Conservation (phyloP, 2,888 invertebrate species). For the Macrosoma leucophasiata region DNA sequence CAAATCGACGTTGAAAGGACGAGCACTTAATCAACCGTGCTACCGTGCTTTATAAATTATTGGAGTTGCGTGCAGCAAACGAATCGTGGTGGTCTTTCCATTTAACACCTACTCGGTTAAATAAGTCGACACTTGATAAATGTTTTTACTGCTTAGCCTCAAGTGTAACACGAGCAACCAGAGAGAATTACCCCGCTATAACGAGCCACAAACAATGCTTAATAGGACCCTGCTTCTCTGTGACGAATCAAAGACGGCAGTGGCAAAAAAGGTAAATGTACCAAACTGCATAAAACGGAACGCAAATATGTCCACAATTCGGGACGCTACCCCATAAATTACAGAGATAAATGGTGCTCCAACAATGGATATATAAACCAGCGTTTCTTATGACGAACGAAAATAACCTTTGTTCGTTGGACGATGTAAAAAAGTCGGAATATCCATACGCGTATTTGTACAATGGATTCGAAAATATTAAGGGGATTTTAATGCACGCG, state of each 20-base stretch:
- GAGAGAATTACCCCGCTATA: conserved; percentile 59
- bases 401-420: conserved; percentile 58
- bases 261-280: conserved; percentile 40
- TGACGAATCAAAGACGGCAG: conserved; percentile 51
- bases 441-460: conserved; percentile 45
- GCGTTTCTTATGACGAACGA: conserved; percentile 61
- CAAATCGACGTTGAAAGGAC: too few species aligned
- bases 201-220: conserved; percentile 60
- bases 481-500: conserved; percentile 49
- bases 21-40: too few species aligned
- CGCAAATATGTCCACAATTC: conserved; percentile 63
- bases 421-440: conserved; percentile 62
- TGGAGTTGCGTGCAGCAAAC: too few species aligned
- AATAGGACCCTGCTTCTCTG: conserved; percentile 45
- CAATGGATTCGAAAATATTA: conserved; percentile 56
- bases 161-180: conserved; percentile 49
- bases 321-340: conserved; percentile 68
- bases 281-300: conserved; percentile 38
- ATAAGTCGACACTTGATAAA: conserved; percentile 42
- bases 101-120: conserved; percentile 50
- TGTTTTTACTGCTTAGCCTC: conserved; percentile 53
- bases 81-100: conserved; percentile 53
- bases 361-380: conserved; percentile 71
- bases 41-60: too few species aligned
- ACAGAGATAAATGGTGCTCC: conserved; percentile 68